These are phyloP conservation scores for Hypanus sabinus DNA, from an alignment of 2,113 vertebrate genomes.

Conservation along the genomic window DNA sequence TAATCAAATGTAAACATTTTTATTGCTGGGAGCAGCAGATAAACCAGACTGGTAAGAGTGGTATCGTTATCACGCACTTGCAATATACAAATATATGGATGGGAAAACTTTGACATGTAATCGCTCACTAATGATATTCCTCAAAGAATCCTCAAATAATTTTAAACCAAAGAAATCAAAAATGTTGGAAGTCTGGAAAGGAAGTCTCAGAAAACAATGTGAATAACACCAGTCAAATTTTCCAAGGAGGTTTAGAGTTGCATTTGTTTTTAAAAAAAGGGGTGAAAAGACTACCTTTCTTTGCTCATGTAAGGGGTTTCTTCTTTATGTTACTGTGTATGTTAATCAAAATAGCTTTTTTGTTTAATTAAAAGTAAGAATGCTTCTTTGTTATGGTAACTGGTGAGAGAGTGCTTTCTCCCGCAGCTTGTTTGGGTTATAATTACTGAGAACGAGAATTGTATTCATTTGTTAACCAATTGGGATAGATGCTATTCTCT, in stretches of 20 bases:
- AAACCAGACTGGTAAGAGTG: background rate
- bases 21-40: background rate
- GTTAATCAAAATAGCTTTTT: too few relatives aligned
- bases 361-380: too few relatives aligned
- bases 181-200: background rate
- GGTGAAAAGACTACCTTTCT: background rate
- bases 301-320: too few relatives aligned
- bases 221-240: background rate
- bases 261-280: background rate
- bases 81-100: background rate
- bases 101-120: background rate
- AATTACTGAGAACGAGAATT: too few relatives aligned
- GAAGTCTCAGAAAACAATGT: background rate
- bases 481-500: too few relatives aligned
- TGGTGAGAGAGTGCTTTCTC: too few relatives aligned
- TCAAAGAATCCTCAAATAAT: background rate
- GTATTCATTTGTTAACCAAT: too few relatives aligned
- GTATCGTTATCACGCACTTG: background rate
- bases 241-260: too few relatives aligned
- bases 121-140: background rate
- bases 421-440: too few relatives aligned
- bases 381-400: too few relatives aligned
- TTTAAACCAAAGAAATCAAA: background rate
- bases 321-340: too few relatives aligned
- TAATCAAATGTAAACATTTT: background rate